Evolutionary conservation across 2,113 vertebrate species (phyloP).

Genomic region (Thalassarche chlororhynchos): DNA sequence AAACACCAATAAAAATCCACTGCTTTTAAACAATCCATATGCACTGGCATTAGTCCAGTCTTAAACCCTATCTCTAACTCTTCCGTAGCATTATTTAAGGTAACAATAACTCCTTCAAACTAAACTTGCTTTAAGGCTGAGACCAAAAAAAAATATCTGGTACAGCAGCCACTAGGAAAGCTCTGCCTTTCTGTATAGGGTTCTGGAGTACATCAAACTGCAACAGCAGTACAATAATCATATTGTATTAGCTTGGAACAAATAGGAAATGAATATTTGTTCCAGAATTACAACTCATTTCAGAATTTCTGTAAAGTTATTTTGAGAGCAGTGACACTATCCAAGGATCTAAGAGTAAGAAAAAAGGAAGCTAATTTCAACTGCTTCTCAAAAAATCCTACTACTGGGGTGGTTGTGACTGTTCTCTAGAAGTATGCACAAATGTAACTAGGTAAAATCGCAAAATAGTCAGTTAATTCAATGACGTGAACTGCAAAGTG

Average conservation of each 20-base stretch:
- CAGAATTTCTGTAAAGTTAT: neutral
- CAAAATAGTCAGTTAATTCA: neutral
- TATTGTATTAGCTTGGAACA: neutral
- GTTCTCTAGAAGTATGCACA: neutral
- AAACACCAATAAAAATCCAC: neutral
- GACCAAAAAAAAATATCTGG: neutral
- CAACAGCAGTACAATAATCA: neutral
- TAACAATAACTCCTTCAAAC: neutral
- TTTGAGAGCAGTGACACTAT: neutral
- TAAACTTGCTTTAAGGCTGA: neutral
- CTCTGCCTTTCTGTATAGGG: neutral
- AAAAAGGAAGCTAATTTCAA: neutral
- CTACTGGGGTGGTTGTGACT: neutral
- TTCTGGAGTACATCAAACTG: slow-evolving; percentile 13
- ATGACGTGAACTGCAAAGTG: neutral
- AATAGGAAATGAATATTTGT: neutral
- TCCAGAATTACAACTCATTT: neutral
- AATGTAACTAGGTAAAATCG: neutral
- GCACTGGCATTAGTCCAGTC: neutral
- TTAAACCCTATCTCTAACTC: neutral
- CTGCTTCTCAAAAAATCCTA: neutral
- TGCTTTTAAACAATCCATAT: neutral
- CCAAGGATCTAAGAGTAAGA: neutral
- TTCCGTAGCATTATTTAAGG: neutral
- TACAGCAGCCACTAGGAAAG: neutral